Evolutionary conservation across 2,888 invertebrate genomes (phyloP).

Genomic region (Nesidiocoris tenuis): DNA sequence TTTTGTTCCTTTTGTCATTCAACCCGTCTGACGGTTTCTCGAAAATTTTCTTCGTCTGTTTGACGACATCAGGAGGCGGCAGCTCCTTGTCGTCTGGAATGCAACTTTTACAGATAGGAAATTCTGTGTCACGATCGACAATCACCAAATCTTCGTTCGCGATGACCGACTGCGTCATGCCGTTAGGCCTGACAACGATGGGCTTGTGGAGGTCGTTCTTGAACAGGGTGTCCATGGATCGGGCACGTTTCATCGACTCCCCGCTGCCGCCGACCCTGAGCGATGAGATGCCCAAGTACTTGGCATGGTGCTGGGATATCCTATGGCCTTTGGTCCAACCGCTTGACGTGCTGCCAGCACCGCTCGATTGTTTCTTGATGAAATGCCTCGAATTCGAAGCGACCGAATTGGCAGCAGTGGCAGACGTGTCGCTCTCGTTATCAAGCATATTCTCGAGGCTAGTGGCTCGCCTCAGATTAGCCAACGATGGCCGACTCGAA

Average conservation of each 20-base stretch:
- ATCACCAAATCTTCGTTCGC: conserved; percentile 54
- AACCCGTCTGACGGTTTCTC: conserved; percentile 57
- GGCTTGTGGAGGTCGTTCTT: conserved; percentile 59
- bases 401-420: conserved; percentile 22
- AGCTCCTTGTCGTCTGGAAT: conserved; percentile 61
- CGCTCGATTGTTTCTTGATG: conserved; percentile 41
- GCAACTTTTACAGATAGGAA: conserved; percentile 9
- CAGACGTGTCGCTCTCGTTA: conserved; percentile 56
- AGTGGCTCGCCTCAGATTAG: conserved; percentile 72
- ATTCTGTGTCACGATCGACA: conserved; percentile 51
- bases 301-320: conserved; percentile 48
- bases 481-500: conserved; percentile 66
- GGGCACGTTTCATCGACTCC: conserved; percentile 75
- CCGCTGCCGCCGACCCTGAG: conserved; percentile 34
- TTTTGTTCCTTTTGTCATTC: conserved; percentile 44
- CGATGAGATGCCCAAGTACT: conserved; percentile 48
- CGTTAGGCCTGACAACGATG: conserved; percentile 43
- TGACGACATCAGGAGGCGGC: conserved; percentile 86
- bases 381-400: conserved; percentile 32
- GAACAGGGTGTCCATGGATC: conserved; percentile 81
- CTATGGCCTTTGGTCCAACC: conserved; percentile 31
- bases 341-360: neutral
- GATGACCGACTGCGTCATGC: conserved; percentile 46
- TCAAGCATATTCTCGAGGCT: conserved; percentile 83
- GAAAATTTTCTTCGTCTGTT: conserved; percentile 80